Conservation (phyloP, 2,888 invertebrate genomes). For the Stenolophus ochropezus region DNA sequence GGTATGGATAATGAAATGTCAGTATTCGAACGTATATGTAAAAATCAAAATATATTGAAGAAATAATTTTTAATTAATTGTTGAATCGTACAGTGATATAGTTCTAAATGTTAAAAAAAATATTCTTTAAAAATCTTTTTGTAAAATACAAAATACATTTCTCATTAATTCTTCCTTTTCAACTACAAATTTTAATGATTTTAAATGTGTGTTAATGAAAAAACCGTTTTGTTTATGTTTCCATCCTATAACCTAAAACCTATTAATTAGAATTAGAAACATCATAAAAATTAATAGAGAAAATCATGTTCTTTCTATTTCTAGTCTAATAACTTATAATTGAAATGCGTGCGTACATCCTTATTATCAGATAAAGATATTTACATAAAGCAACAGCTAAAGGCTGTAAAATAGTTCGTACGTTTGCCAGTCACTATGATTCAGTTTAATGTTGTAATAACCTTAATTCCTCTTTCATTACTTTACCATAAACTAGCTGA, state of each 20-base stretch:
- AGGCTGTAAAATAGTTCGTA: conserved; percentile 9
- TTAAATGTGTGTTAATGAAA: too few relatives aligned
- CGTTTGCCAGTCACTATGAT: conserved; percentile 17
- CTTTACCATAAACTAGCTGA: background rate
- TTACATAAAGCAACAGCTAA: conserved; percentile 18
- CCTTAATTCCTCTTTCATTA: conserved; percentile 34
- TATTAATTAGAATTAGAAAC: background rate
- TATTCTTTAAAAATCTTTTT: too few relatives aligned
- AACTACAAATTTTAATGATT: too few relatives aligned
- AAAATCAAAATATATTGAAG: too few relatives aligned
- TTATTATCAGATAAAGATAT: conserved; percentile 14
- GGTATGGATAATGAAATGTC: too few relatives aligned
- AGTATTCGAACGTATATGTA: too few relatives aligned
- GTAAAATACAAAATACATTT: too few relatives aligned
- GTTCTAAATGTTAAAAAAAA: too few relatives aligned
- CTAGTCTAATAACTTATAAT: conserved; percentile 15
- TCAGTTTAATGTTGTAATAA: conserved; percentile 33
- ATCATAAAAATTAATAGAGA: background rate
- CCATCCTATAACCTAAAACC: background rate
- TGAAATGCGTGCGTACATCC: background rate
- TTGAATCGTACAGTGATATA: too few relatives aligned
- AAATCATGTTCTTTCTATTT: conserved; percentile 7
- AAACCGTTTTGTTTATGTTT: too few relatives aligned
- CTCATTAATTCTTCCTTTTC: too few relatives aligned
- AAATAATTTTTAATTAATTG: too few relatives aligned